phyloP scores from a whole-genome alignment of 2,113 vertebrate species.

The Vombatus ursinus region DNA sequence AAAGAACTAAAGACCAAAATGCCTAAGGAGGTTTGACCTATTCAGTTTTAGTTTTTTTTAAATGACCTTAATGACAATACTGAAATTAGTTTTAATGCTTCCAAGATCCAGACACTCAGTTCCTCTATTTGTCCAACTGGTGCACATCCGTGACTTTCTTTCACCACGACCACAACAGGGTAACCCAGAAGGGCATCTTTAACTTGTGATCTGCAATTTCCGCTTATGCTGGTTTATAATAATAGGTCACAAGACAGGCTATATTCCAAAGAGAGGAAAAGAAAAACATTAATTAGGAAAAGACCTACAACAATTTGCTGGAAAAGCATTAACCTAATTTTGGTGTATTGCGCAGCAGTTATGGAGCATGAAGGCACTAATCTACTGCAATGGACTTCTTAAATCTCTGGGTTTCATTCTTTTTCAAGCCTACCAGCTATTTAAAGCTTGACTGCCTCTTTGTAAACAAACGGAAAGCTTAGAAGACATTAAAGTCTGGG shows the following conservation, averaged over 20 bases:
- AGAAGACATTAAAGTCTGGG: conserved; percentile 57
- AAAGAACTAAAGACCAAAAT: conserved; percentile 71
- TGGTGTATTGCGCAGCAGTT: conserved; percentile 11
- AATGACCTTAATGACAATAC: conserved; percentile 55
- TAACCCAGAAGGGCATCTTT: conserved; percentile 47
- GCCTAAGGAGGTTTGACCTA: conserved; percentile 68
- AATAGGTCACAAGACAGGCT: conserved; percentile 37
- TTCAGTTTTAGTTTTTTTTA: conserved; percentile 54
- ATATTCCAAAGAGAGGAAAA: conserved; percentile 54
- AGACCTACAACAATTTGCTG: conserved; percentile 44
- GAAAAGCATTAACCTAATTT: conserved; percentile 41
- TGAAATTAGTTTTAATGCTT: background rate
- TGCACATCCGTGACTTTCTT: conserved; percentile 13
- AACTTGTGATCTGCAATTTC: conserved; percentile 53
- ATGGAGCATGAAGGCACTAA: conserved; percentile 37
- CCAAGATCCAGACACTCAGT: conserved; percentile 49
- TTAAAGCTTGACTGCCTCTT: background rate
- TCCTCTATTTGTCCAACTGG: conserved; percentile 57
- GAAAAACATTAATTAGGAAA: conserved; percentile 71
- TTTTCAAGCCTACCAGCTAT: background rate
- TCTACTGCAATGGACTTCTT: background rate
- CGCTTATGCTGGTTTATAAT: conserved; percentile 52
- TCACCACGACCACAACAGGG: conserved; percentile 58
- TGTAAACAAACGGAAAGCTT: conserved; percentile 52
- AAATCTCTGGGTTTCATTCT: conserved; percentile 32